Base-by-base conservation (phyloP, 1,140 invertebrate species). In the Melitaea cinxia region DNA sequence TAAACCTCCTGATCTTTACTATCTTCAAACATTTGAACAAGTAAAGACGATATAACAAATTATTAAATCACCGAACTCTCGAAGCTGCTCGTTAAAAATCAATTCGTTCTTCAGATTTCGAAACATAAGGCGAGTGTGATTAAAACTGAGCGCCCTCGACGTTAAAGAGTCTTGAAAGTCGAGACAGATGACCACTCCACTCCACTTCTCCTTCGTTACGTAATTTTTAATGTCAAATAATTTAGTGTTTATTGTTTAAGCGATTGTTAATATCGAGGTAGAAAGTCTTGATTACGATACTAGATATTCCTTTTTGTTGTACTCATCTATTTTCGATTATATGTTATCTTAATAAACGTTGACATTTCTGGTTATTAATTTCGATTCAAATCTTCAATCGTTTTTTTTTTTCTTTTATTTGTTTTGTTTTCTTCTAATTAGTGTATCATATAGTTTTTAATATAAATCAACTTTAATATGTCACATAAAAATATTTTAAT, bases 81-180 rank as follows among this genome's bases (percentile, higher is more conserved):
- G 23, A 2, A 47, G 23, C 42, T 47, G 42, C 42, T n/a, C 19
- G 21, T 47, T 14, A 47, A 23, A 47, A 47, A 47, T 47, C 42
- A 47, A 47, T 47, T 47, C 42, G 23, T 47, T 47, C 42, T 47
- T 19, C 42, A 23, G 42, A 47, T 47, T 45, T 47, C 42, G 42
- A 47, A 47, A 47, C 42, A 47, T 30, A 62, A 72, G 65, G 64
- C 69, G 65, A 66, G 70, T 56, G 55, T 61, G 70, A 68, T 65
- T 72, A 72, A 67, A 68, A 61, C 57, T 26, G 65, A 68, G 65
- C 47, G 58, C 69, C 50, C 49, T 72, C 62, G 53, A 55, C 68
- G 65, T 56, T 68, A 72, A 68, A 65, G 70, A 72, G 50, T 45
- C 58, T 61, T n/a, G n/a, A n/a, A n/a, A n/a, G n/a, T n/a, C 55